These are phyloP conservation scores for Catocala fraxini DNA, from an alignment of 2,888 invertebrate species.

Conservation along the genomic window DNA sequence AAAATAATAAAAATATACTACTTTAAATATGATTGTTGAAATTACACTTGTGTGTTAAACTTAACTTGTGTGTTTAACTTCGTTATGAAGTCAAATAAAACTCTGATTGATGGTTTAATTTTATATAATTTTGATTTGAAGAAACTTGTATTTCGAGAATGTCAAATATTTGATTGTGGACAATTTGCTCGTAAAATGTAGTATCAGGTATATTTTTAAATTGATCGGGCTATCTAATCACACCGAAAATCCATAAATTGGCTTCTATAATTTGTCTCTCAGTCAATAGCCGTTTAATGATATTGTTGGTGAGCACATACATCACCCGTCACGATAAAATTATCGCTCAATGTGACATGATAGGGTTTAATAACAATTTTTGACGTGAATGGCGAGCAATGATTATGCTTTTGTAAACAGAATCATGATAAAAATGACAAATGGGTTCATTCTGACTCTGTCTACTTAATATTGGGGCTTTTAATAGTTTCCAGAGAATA, in stretches of 20 bases:
- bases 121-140: slow-evolving; percentile 8
- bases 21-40: slow-evolving; percentile 2
- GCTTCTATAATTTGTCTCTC: slow-evolving; percentile 18
- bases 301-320: slow-evolving; percentile 51
- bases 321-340: slow-evolving; percentile 55
- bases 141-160: slow-evolving; percentile 1
- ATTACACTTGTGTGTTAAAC: not conserved
- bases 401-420: slow-evolving; percentile 73
- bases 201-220: not conserved
- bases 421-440: slow-evolving; percentile 72
- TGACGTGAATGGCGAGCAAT: slow-evolving; percentile 64
- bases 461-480: slow-evolving; percentile 7
- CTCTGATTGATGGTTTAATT: slow-evolving; percentile 10
- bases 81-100: slow-evolving; percentile 16
- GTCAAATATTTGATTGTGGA: not conserved
- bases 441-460: slow-evolving; percentile 42
- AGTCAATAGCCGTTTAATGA: slow-evolving; percentile 45
- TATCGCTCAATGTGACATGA: slow-evolving; percentile 63
- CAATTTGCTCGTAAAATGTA: too few species aligned
- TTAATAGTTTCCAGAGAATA: too few species aligned
- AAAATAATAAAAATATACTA: not conserved
- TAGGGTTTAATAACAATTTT: slow-evolving; percentile 73
- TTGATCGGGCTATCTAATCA: not conserved
- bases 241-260: slow-evolving; percentile 4
- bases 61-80: too few species aligned